These are phyloP conservation scores for Nilaparvata lugens DNA, from an alignment of 1,140 invertebrate species.

Conservation along the genomic window DNA sequence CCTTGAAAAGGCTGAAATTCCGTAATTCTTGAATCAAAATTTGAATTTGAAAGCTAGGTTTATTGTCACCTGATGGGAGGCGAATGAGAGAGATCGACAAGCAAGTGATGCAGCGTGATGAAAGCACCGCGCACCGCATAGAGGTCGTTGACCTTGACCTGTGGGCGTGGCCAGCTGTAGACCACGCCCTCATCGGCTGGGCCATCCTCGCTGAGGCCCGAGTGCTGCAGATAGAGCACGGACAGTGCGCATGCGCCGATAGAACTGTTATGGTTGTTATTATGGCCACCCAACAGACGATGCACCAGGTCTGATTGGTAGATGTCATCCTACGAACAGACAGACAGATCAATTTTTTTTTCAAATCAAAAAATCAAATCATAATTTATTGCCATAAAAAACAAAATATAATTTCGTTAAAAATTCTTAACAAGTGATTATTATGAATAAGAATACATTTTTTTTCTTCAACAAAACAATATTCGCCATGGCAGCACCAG, in stretches of 20 bases:
- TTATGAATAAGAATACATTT: too few species aligned
- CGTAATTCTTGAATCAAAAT: too few species aligned
- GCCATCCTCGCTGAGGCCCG: conserved; percentile 38
- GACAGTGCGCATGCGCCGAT: not conserved
- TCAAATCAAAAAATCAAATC: too few species aligned
- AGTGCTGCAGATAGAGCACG: conserved; percentile 6
- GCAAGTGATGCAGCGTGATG: conserved; percentile 19
- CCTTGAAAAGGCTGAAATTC: too few species aligned
- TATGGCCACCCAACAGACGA: conserved; percentile 21
- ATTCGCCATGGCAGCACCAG: too few species aligned
- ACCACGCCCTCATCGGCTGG: conserved; percentile 52
- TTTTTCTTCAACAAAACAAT: too few species aligned
- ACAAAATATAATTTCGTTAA: too few species aligned
- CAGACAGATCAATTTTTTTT: not conserved
- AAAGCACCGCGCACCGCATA: conserved; percentile 17
- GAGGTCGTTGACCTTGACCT: conserved; percentile 22
- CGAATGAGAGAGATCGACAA: not conserved
- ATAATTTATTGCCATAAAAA: too few species aligned
- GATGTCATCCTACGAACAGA: conserved; percentile 4
- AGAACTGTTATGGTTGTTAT: conserved; percentile 27
- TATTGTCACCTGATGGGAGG: conserved; percentile 12
- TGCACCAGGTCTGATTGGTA: conserved; percentile 9
- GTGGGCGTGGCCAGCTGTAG: conserved; percentile 51
- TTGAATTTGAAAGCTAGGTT: too few species aligned
- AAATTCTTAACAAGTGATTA: too few species aligned